Evolutionary conservation across 2,888 invertebrate genomes (phyloP).

Genomic region (Orthonevra nobilis): DNA sequence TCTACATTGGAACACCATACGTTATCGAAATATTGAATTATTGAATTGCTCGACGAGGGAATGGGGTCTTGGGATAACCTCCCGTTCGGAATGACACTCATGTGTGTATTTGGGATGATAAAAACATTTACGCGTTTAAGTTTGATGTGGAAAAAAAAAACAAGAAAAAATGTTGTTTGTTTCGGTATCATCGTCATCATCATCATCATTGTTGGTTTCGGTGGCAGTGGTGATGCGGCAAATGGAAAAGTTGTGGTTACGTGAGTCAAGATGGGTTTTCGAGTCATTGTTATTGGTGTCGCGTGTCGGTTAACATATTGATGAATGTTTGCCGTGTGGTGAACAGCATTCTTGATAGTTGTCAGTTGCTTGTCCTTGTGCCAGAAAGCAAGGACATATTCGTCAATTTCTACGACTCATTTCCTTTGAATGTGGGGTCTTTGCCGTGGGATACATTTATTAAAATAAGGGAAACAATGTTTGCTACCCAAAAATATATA

Average conservation of each 20-base stretch:
- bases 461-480: too few species aligned
- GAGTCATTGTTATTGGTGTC: conserved; percentile 54
- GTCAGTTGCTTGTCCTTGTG: too few species aligned
- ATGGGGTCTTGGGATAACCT: conserved; percentile 19
- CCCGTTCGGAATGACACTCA: conserved; percentile 59
- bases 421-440: too few species aligned
- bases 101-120: conserved; percentile 51
- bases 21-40: conserved; percentile 65
- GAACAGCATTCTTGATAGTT: too few species aligned
- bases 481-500: too few species aligned
- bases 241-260: conserved; percentile 11
- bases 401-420: too few species aligned
- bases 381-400: too few species aligned
- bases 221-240: background rate
- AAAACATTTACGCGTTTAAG: conserved; percentile 53
- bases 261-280: conserved; percentile 4
- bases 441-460: too few species aligned
- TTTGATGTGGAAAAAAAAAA: conserved; percentile 25
- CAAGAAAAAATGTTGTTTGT: too few species aligned
- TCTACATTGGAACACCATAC: conserved; percentile 61
- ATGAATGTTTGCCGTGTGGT: conserved; percentile 3
- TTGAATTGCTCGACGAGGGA: conserved; percentile 37
- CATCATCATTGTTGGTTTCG: conserved; percentile 1
- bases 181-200: conserved; percentile 40
- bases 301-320: conserved; percentile 51